Percentiles rank a stretch among this genome's conserved stretches.
phyloP scores from a whole-genome alignment of 2,113 vertebrate species.

The Carassius carassius region DNA sequence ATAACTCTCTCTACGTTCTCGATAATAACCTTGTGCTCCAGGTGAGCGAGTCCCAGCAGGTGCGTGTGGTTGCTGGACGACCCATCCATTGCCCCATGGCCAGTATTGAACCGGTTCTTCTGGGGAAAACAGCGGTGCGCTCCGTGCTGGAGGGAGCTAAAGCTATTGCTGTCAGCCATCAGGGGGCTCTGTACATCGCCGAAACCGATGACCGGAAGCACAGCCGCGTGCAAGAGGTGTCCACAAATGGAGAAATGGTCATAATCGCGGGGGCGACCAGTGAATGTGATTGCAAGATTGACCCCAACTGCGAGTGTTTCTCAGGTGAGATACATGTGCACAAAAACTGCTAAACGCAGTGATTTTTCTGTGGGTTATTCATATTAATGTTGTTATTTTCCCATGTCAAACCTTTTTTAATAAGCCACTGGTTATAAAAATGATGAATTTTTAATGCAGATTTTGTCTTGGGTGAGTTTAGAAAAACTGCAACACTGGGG shows the following conservation, averaged over 20 bases:
- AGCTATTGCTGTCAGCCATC: conserved; percentile 92
- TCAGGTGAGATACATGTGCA: conserved; percentile 78
- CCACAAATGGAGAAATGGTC: conserved; percentile 93
- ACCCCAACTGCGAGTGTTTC: conserved; percentile 97
- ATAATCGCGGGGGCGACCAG: conserved; percentile 89
- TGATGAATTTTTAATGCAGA: neutral
- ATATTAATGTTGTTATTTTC: neutral
- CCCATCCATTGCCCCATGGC: conserved; percentile 97
- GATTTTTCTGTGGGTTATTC: neutral
- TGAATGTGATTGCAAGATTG: conserved; percentile 98
- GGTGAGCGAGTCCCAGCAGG: conserved; percentile 87
- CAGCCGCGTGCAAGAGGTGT: conserved; percentile 96
- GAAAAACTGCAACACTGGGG: neutral
- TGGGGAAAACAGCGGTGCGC: conserved; percentile 89
- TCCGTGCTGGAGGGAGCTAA: conserved; percentile 90
- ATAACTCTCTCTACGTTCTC: conserved; percentile 94
- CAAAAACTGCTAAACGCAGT: neutral
- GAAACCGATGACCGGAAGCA: conserved; percentile 96
- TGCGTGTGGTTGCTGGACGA: conserved; percentile 91
- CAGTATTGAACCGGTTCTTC: conserved; percentile 87
- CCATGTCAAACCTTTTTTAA: neutral
- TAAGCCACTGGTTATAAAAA: neutral
- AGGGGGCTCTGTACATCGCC: conserved; percentile 89
- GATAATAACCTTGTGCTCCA: conserved; percentile 99
- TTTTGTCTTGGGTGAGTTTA: neutral